Percentiles rank a stretch among this genome's conserved stretches.
Evolutionary conservation across 2,888 invertebrate genomes (phyloP).

Genomic region (Parnassius mnemosyne): DNA sequence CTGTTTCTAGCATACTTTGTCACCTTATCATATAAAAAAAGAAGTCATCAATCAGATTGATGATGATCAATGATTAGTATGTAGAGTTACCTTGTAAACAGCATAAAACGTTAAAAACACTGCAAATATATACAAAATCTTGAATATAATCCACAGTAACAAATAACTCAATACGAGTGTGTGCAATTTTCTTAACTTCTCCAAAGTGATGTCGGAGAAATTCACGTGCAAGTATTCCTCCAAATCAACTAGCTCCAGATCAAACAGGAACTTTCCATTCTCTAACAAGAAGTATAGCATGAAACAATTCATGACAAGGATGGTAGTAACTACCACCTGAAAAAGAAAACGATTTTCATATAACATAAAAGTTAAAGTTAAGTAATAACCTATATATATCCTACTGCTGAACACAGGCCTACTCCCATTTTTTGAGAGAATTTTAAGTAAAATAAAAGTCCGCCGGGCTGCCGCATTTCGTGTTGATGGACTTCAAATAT

Average conservation of each 20-base stretch:
- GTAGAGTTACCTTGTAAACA: constrained; percentile 26
- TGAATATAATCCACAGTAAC: constrained; percentile 27
- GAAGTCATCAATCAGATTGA: too few relatives aligned
- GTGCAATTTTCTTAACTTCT: constrained; percentile 10
- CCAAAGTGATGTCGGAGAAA: constrained; percentile 6
- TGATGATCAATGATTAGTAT: not conserved
- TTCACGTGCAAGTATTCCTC: constrained; percentile 14
- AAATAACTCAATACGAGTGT: constrained; percentile 16
- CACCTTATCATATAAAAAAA: too few relatives aligned
- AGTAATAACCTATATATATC: too few relatives aligned
- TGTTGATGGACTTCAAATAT: too few relatives aligned
- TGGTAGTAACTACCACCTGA: constrained; percentile 2
- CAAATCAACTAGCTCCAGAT: constrained; percentile 11
- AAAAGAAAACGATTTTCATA: not conserved
- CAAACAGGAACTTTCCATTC: not conserved
- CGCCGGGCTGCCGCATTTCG: too few relatives aligned
- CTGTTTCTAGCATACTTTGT: too few relatives aligned
- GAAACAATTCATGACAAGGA: constrained; percentile 5
- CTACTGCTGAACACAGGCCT: too few relatives aligned
- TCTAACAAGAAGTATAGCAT: constrained; percentile 19
- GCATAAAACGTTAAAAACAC: constrained; percentile 26
- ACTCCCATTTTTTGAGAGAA: too few relatives aligned
- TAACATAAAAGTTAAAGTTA: too few relatives aligned
- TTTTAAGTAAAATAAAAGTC: too few relatives aligned
- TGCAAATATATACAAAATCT: constrained; percentile 23